A percentile compares a stretch with the other conserved stretches of the same genome.
Conservation (phyloP, 2,888 invertebrate genomes). For the Meiosimyza decipiens region DNA sequence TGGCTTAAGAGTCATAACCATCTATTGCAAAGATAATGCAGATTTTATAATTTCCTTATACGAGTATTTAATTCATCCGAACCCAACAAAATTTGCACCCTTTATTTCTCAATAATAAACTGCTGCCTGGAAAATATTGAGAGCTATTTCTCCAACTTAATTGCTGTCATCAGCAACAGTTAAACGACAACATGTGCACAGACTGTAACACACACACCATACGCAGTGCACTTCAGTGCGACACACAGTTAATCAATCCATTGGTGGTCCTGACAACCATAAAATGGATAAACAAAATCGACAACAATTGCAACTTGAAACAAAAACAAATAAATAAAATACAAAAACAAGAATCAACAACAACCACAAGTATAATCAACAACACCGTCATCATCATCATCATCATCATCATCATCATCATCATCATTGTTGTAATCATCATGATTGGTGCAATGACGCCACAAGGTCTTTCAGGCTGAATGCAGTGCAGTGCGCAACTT, state of each 20-base stretch:
- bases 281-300: conserved; percentile 24
- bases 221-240: not conserved
- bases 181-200: conserved; percentile 7
- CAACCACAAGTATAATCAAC: conserved; percentile 5
- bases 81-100: too few relatives aligned
- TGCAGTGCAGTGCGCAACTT: not conserved
- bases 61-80: too few relatives aligned
- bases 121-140: too few relatives aligned
- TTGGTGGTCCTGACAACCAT: conserved; percentile 31
- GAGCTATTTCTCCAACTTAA: too few relatives aligned
- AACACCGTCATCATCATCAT: not conserved
- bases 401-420: not conserved
- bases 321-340: conserved; percentile 33
- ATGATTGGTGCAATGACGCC: conserved; percentile 1
- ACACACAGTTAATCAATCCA: conserved; percentile 34
- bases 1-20: too few relatives aligned
- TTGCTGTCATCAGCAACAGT: conserved; percentile 3
- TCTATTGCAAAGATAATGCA: too few relatives aligned
- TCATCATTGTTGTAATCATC: not conserved
- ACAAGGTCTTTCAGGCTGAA: conserved; percentile 11
- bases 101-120: too few relatives aligned
- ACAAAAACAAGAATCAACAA: conserved; percentile 17
- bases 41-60: too few relatives aligned
- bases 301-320: conserved; percentile 32
- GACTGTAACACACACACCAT: not conserved